Evolutionary conservation across 2,888 invertebrate species (phyloP).

Genomic region (Cryptosula pallasiana): DNA sequence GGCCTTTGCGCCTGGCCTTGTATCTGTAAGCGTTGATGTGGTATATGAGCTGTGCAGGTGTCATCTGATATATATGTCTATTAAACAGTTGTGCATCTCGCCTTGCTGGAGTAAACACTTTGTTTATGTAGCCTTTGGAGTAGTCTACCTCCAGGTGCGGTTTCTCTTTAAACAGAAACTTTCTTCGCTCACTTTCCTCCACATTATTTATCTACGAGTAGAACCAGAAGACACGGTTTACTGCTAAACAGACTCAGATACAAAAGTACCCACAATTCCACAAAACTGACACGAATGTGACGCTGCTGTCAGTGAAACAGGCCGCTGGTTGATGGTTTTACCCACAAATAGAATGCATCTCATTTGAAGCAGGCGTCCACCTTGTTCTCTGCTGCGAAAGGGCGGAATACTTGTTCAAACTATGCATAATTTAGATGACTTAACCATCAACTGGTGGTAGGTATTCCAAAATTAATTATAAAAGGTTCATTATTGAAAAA

Average conservation of each 20-base stretch:
- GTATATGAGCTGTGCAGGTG: constrained; percentile 4
- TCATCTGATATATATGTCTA: constrained; percentile 1
- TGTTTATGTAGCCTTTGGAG: constrained; percentile 12
- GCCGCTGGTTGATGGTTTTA: no score
- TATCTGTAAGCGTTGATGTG: constrained; percentile 19
- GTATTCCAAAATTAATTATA: no score
- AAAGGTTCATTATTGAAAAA: no score
- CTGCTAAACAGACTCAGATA: not conserved
- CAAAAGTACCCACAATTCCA: no score
- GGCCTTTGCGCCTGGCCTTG: constrained; percentile 9
- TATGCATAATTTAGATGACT: no score
- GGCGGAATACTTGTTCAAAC: no score
- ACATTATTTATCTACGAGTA: constrained; percentile 19
- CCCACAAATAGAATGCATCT: no score
- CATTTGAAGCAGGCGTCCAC: no score
- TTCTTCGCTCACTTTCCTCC: constrained; percentile 14
- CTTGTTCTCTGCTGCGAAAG: no score
- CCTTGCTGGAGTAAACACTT: constrained; percentile 4
- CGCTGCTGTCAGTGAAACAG: no score
- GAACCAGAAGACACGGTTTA: not conserved
- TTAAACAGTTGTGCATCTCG: constrained; percentile 16
- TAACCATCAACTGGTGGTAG: no score
- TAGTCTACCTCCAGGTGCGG: constrained; percentile 15
- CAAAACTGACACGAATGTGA: no score
- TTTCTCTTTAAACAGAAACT: constrained; percentile 25